Percentiles rank a stretch among this genome's conserved stretches.
Evolutionary conservation across 2,888 invertebrate genomes (phyloP).

Genomic region (Parnassius smintheus): DNA sequence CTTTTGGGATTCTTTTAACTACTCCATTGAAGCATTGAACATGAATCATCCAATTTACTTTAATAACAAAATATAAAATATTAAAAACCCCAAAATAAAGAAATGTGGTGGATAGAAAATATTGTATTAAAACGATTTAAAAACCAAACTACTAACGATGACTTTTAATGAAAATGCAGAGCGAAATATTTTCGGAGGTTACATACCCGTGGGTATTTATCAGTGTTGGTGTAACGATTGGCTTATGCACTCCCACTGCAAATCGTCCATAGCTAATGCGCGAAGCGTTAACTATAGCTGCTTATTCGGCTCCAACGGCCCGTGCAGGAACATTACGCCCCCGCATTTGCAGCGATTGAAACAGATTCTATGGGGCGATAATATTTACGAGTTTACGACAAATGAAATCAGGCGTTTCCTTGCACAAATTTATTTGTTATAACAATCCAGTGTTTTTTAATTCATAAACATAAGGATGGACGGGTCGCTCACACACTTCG

Average conservation of each 20-base stretch:
- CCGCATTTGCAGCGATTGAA: constrained; percentile 31
- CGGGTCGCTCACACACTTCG: too few relatives aligned
- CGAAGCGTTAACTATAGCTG: constrained; percentile 31
- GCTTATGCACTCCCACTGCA: constrained; percentile 27
- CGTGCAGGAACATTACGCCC: constrained; percentile 32
- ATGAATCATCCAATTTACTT: too few relatives aligned
- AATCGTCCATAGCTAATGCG: constrained; percentile 31
- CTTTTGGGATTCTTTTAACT: too few relatives aligned
- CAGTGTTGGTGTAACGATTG: constrained; percentile 14
- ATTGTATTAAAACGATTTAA: too few relatives aligned
- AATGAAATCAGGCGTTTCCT: constrained; percentile 11
- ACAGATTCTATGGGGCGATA: constrained; percentile 13
- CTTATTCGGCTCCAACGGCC: constrained; percentile 40
- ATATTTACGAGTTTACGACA: constrained; percentile 21
- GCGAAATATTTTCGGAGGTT: neutral
- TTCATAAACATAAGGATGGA: too few relatives aligned
- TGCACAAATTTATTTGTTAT: constrained; percentile 8
- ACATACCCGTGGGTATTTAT: constrained; percentile 3
- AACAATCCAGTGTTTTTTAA: neutral
- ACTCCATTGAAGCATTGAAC: too few relatives aligned
- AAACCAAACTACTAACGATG: too few relatives aligned
- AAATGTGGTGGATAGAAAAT: too few relatives aligned
- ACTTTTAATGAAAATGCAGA: too few relatives aligned
- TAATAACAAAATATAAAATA: too few relatives aligned
- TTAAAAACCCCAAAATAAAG: too few relatives aligned